phyloP scores from a whole-genome alignment of 2,113 vertebrate species.

The Alligator mississippiensis region DNA sequence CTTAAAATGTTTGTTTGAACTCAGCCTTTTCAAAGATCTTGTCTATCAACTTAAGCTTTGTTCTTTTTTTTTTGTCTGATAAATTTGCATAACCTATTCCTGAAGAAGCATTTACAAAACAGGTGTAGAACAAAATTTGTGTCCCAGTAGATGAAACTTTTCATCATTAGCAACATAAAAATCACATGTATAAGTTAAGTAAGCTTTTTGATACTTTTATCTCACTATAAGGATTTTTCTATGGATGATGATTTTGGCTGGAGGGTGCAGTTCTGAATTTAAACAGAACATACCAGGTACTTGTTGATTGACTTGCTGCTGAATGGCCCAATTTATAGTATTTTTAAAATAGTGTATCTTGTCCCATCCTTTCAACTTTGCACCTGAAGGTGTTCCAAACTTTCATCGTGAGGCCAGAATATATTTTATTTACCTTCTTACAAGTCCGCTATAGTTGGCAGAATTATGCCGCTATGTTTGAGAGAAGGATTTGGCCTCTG shows the following conservation, averaged over 20 bases:
- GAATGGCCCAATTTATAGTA: background rate
- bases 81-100: background rate
- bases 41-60: background rate
- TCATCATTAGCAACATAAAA: background rate
- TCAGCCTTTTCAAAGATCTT: background rate
- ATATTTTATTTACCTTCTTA: background rate
- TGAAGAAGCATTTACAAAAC: background rate
- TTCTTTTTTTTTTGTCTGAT: background rate
- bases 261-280: background rate
- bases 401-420: background rate
- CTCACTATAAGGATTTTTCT: background rate
- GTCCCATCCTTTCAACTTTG: background rate
- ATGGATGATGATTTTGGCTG: background rate
- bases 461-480: background rate
- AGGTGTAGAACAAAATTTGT: background rate
- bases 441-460: background rate
- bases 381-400: background rate
- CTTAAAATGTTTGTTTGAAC: background rate
- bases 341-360: background rate
- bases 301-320: background rate
- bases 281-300: background rate
- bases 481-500: background rate
- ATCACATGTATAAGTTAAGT: background rate
- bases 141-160: background rate
- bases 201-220: background rate